A percentile compares a stretch with the other conserved stretches of the same genome.
Conservation (phyloP, 2,888 invertebrate species). For the Scaptomyza tumidula region DNA sequence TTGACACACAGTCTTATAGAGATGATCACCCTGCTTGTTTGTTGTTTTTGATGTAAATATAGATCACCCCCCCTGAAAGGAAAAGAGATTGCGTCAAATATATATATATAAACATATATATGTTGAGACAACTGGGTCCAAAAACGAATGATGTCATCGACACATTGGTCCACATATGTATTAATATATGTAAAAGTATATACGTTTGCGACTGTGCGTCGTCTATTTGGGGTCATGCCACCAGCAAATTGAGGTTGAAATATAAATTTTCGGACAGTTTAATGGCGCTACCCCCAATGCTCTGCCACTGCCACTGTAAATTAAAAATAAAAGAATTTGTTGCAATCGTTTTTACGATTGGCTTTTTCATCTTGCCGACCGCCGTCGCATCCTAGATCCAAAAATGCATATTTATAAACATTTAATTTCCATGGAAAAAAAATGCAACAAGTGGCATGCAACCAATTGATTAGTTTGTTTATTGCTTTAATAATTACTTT, state of each 20-base stretch:
- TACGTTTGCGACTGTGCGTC: conserved; percentile 41
- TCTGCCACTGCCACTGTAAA: conserved; percentile 24
- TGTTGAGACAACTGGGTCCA: conserved; percentile 9
- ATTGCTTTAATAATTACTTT: conserved; percentile 12
- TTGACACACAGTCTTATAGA: conserved; percentile 3
- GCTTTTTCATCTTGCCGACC: conserved; percentile 19
- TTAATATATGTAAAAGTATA: conserved; percentile 13
- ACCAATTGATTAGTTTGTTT: conserved; percentile 9
- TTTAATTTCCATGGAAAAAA: conserved; percentile 14
- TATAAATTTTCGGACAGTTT: conserved; percentile 68
- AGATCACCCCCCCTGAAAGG: conserved; percentile 39
- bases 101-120: not conserved
- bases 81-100: conserved; percentile 62
- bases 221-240: conserved; percentile 69
- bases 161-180: conserved; percentile 65
- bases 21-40: conserved; percentile 39
- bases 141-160: conserved; percentile 70
- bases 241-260: conserved; percentile 73
- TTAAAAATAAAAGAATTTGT: conserved; percentile 35
- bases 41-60: conserved; percentile 58
- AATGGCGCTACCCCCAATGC: conserved; percentile 49
- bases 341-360: conserved; percentile 35
- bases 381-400: conserved; percentile 25
- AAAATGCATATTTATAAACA: conserved; percentile 37
- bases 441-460: conserved; percentile 58